Evolutionary conservation across 2,113 vertebrate species (phyloP).

Genomic region (Rousettus leschenaultii): DNA sequence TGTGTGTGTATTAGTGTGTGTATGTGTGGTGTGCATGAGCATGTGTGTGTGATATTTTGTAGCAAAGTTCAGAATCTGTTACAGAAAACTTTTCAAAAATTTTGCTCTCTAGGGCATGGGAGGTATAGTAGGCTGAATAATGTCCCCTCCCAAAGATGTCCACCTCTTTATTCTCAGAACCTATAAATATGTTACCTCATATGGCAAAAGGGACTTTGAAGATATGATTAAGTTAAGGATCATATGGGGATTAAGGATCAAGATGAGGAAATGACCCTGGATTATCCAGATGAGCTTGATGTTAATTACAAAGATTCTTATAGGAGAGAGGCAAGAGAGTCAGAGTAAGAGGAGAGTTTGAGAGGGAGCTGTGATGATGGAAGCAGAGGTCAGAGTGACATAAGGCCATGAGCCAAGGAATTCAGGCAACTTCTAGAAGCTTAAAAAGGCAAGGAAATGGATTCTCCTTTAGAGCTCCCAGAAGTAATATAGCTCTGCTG

Average conservation of each 20-base stretch:
- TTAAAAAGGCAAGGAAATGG: background rate
- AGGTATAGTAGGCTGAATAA: background rate
- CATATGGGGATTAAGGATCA: background rate
- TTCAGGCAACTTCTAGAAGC: background rate
- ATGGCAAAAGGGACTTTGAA: background rate
- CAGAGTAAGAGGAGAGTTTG: background rate
- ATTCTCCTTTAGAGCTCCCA: background rate
- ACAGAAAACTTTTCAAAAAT: conserved; percentile 5
- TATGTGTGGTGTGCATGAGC: too few species aligned
- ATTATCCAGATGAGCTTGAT: background rate
- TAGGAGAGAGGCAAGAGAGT: background rate
- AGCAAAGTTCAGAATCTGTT: conserved; percentile 22
- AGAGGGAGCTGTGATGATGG: background rate
- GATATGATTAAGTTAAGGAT: background rate
- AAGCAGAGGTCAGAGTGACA: background rate
- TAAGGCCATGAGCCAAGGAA: background rate
- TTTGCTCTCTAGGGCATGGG: background rate
- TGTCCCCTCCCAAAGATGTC: background rate
- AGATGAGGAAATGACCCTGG: background rate
- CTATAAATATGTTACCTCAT: background rate
- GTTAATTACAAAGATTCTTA: background rate
- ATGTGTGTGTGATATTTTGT: background rate
- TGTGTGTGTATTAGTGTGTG: too few species aligned
- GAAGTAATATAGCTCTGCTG: background rate
- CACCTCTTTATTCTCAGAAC: background rate